Percentiles rank a stretch among this genome's conserved stretches.
phyloP scores from a whole-genome alignment of 2,797 vertebrate species.

The Diglossa cyanea region DNA sequence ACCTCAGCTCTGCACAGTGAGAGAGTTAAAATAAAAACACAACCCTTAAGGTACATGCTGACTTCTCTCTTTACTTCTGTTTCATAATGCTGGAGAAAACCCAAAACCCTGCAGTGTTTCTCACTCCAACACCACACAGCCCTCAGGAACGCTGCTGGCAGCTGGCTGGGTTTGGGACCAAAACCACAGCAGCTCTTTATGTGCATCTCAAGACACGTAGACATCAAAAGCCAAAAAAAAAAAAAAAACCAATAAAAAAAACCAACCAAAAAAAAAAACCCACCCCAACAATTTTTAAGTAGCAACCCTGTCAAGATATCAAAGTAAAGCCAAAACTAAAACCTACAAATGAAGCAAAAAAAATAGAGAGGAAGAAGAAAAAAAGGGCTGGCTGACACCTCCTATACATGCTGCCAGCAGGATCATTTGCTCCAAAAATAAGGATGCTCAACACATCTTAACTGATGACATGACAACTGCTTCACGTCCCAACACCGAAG shows the following conservation, averaged over 20 bases:
- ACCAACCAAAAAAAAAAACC: background rate
- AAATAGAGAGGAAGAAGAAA: background rate
- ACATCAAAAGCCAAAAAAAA: background rate
- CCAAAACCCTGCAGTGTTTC: conserved; percentile 16
- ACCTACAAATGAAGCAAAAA: background rate
- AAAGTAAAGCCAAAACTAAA: conserved; percentile 14
- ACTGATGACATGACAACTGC: conserved; percentile 8
- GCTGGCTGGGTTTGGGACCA: conserved; percentile 3
- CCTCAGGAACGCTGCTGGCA: conserved; percentile 16
- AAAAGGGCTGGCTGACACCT: conserved; percentile 31
- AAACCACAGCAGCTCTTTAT: background rate
- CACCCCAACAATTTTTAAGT: background rate
- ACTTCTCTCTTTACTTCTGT: background rate
- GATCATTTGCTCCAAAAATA: conserved; percentile 36
- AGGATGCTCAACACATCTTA: background rate
- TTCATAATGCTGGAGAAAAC: conserved; percentile 37
- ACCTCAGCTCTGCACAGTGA: background rate
- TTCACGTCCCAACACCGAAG: background rate
- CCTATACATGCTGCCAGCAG: conserved; percentile 14
- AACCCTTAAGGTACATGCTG: background rate
- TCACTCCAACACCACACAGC: conserved; percentile 2
- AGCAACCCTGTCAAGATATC: background rate
- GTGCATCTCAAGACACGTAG: background rate
- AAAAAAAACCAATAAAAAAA: background rate
- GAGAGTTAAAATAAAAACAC: background rate